phyloP scores from a whole-genome alignment of 2,888 invertebrate genomes.

The Ashinkailepas kermadecensis region DNA sequence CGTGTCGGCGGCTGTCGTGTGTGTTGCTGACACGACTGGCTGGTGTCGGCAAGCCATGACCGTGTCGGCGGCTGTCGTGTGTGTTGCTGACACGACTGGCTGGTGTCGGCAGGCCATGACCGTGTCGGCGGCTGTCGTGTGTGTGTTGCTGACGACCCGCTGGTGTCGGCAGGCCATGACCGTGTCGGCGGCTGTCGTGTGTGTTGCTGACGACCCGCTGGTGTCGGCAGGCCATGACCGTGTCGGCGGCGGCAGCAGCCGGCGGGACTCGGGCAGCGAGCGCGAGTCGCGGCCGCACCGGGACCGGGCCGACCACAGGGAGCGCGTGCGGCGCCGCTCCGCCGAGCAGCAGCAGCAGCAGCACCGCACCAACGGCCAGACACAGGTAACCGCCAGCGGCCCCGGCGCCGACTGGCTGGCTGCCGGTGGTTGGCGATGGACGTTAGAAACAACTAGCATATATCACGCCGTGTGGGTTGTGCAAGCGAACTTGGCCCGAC shows the following conservation, averaged over 20 bases:
- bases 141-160: neutral
- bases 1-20: neutral
- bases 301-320: neutral
- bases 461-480: no score
- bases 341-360: neutral
- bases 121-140: neutral
- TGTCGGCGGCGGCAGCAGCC: neutral
- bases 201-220: no score
- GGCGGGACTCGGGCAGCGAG: constrained; percentile 8
- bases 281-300: neutral
- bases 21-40: no score
- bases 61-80: neutral
- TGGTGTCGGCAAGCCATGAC: neutral
- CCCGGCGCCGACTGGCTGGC: no score
- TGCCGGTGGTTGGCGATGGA: no score
- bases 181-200: neutral
- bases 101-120: neutral
- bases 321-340: neutral
- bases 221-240: no score
- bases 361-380: constrained; percentile 9
- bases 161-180: neutral
- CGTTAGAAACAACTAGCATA: no score
- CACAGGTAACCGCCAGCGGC: neutral
- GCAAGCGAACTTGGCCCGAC: no score
- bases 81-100: neutral